These are phyloP conservation scores for Caenorhabditis wallacei DNA, from an alignment of 2,888 invertebrate genomes.

Conservation along the genomic window DNA sequence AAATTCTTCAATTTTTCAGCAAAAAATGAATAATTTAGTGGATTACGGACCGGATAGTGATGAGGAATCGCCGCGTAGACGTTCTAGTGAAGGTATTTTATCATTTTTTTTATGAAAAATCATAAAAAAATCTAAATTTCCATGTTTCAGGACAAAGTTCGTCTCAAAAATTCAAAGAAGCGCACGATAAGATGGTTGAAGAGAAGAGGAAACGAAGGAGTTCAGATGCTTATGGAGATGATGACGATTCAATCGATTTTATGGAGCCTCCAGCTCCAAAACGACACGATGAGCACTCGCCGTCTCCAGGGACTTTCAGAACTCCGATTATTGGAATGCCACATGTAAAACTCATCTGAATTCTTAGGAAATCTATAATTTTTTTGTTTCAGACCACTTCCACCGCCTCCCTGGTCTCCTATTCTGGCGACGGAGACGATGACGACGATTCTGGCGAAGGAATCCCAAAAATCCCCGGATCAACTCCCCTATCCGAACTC, in stretches of 20 bases:
- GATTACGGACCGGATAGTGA: conserved; percentile 70
- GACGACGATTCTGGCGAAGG: conserved; percentile 30
- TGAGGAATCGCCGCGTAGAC: conserved; percentile 67
- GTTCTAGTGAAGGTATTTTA: conserved; percentile 49
- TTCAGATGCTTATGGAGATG: conserved; percentile 60
- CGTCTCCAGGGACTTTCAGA: conserved; percentile 56
- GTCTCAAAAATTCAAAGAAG: conserved; percentile 20
- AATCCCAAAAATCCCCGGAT: background rate
- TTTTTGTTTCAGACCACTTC: conserved; percentile 51
- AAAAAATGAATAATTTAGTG: conserved; percentile 68
- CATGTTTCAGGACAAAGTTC: conserved; percentile 1
- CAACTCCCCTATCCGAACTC: conserved; percentile 44
- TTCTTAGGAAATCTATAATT: background rate
- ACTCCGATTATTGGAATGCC: conserved; percentile 62
- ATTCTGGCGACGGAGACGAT: conserved; percentile 62
- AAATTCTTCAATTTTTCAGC: conserved; percentile 8
- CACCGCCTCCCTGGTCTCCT: conserved; percentile 60
- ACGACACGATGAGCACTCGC: conserved; percentile 51
- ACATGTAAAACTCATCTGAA: conserved; percentile 43
- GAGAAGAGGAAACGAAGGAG: conserved; percentile 37
- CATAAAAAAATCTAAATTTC: background rate
- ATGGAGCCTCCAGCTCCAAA: conserved; percentile 70
- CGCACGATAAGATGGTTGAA: conserved; percentile 6
- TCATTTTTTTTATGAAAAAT: background rate
- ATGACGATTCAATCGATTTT: conserved; percentile 19